Base-by-base conservation (phyloP, 2,888 invertebrate species). In the Notodonta dromedarius region DNA sequence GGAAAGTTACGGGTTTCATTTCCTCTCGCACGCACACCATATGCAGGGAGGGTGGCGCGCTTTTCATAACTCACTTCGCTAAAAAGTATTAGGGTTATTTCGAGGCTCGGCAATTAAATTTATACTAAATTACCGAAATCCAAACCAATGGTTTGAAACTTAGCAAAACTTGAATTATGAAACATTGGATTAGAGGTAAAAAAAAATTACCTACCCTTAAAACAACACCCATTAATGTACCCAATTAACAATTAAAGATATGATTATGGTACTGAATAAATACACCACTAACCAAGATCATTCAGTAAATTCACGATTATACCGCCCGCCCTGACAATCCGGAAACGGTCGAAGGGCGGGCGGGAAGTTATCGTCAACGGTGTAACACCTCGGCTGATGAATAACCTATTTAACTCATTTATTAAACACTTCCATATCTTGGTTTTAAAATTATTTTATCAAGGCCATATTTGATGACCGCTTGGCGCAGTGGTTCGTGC, bases 281-380 rank as follows among this genome's bases (percentile, higher is more conserved):
- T 44, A 62, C 61, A 67, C 69, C 24, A 24, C 24, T 24, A 74
- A 79, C 9, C 80, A 80, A 73, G 76, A 76, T 72, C 74, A 76
- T 74, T 73, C 66, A 69, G 75, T 70, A 76, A 79, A 79, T 75
- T 76, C 74, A 68, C 73, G 78, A 84, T 86, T 80, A 80, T 74
- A 56, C 74, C 71, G 69, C 74, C 73, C 66, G 62, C 70, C 71
- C 69, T 64, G 63, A 35, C 58, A 51, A 60, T 58, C 72, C 74
- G 72, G 74, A 76, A 64, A 24, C 24, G 24, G 63, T 69, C 4
- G 48, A 61, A 40, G 65, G 65, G 66, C 66, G 69, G 67, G 66
- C 68, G 65, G 73, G 75, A 78, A 77, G 71, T 76, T 77, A 76
- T 75, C 74, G 78, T 74, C 77, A 70, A 67, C 71, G 70, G 69